Evolutionary conservation across 2,888 invertebrate genomes (phyloP), one percentile per base, ranked within the genome.

Genomic region (Aelia acuminata): DNA sequence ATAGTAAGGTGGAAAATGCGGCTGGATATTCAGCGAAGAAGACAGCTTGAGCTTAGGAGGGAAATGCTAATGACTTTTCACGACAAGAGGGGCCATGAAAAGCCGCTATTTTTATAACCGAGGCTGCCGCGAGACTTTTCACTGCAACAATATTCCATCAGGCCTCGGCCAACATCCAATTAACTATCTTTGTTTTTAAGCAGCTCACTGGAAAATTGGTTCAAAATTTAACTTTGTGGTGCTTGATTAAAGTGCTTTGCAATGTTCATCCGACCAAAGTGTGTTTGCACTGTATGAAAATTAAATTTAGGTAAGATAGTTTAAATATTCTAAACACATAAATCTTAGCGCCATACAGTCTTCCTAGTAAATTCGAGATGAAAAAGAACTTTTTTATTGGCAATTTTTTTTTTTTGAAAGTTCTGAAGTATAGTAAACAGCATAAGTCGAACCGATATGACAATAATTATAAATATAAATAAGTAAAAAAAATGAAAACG

Each of bases 121-220:
- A 13, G 43, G 22, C 43, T 11, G 22, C n/a, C 22, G 80, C 35
- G 80, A 43, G 43, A 80, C 80, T 80, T 80, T 80, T 47, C 43
- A 47, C 43, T 80, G 80, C 43, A 80, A 47, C 39, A 43, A 80
- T 80, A 80, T 80, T 80, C 63, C 63, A 70, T 70, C 31, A 70
- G 31, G 18, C 63, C 35, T 18, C 31, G 31, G 63, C 63, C 18
- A 70, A 18, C 18, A 35, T 70, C 63, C 63, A 70, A 70, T 70
- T 70, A 70, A 70, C 63, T 70, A 70, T 70, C 63, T 70, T 70
- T 70, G 63, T 70, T 70, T 70, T 70, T 70, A 70, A 70, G 63
- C 63, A 70, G 63, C 63, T 70, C 18, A 31, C 63, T 70, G 63
- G 63, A 70, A 70, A 70, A 70, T 70, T 70, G 63, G 31, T 70